Conservation (phyloP, 2,888 invertebrate genomes). For the Galerucella nymphaeae region DNA sequence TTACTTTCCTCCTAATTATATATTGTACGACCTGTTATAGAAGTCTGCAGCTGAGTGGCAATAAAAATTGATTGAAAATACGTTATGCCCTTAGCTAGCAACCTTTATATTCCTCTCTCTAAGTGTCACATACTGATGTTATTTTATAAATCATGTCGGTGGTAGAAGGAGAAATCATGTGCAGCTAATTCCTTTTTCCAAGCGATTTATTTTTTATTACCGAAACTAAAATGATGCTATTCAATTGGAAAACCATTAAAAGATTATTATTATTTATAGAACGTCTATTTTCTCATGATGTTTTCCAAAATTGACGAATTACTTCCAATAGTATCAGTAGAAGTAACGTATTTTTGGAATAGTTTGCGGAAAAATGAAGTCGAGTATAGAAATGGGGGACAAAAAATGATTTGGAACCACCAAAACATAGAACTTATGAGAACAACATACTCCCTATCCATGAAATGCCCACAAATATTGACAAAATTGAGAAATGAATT, state of each 20-base stretch:
- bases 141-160: neutral
- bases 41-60: neutral
- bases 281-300: neutral
- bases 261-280: neutral
- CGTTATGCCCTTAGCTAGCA: too few species aligned
- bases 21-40: neutral
- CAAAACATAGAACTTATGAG: too few species aligned
- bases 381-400: too few species aligned
- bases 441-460: too few species aligned
- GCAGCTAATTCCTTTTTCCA: neutral
- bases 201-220: neutral
- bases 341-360: too few species aligned
- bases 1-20: too few species aligned
- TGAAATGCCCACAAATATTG: too few species aligned
- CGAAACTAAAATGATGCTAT: neutral
- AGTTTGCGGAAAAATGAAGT: too few species aligned
- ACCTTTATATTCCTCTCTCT: neutral
- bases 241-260: neutral
- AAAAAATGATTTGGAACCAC: too few species aligned
- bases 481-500: too few species aligned
- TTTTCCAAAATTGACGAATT: too few species aligned
- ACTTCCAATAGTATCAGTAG: too few species aligned
- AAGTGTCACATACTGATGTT: neutral
- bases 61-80: neutral
- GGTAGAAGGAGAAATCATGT: neutral